Conservation (phyloP, 2,797 vertebrate species). For the Sphenopsis melanotis region DNA sequence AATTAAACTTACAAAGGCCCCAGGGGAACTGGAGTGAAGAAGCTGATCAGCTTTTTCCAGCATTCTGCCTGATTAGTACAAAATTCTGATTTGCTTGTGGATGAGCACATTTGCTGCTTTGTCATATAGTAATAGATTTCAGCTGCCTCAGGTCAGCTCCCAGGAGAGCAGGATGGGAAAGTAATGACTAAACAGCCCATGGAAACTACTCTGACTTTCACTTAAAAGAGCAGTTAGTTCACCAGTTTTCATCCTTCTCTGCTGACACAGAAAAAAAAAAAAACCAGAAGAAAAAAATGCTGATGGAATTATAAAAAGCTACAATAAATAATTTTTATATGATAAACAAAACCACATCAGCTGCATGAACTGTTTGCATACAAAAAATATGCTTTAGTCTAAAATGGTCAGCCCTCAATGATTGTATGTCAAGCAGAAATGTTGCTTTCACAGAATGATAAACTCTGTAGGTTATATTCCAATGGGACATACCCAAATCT, state of each 20-base stretch:
- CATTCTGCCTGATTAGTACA: background rate
- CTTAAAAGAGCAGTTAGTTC: background rate
- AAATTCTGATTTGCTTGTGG: background rate
- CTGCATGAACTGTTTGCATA: background rate
- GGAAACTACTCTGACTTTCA: background rate
- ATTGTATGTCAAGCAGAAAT: background rate
- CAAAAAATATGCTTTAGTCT: background rate
- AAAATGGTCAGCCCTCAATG: background rate
- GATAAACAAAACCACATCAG: background rate
- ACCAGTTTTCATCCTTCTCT: background rate
- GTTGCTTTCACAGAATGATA: background rate
- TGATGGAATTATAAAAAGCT: background rate
- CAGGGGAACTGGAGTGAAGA: rapidly evolving
- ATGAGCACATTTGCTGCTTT: background rate
- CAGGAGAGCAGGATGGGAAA: background rate
- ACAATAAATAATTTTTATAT: background rate
- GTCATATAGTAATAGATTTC: background rate
- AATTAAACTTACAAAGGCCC: background rate
- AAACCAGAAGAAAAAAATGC: background rate
- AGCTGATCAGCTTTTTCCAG: background rate
- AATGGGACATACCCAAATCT: background rate
- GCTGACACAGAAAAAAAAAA: background rate
- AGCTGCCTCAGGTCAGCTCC: background rate
- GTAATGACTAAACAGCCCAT: background rate
- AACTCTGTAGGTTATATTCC: background rate